Evolutionary conservation across 2,888 invertebrate species (phyloP).

Genomic region (Hypomecis atomaria): DNA sequence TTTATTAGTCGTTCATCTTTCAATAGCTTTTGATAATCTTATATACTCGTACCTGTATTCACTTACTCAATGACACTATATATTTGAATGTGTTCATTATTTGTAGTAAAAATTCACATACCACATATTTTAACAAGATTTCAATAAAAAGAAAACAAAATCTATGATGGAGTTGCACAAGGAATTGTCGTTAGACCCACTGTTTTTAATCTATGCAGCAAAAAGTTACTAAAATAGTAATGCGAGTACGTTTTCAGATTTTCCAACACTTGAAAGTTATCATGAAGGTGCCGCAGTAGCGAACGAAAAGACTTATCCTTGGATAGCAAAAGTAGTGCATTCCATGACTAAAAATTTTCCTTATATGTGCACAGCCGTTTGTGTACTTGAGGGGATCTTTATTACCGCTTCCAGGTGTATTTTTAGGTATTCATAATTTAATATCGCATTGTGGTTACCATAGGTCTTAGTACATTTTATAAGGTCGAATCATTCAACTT

Average conservation of each 20-base stretch:
- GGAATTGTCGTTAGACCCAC: neutral
- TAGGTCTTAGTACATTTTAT: too few species aligned
- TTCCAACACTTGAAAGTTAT: slow-evolving; percentile 53
- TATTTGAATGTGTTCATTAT: too few species aligned
- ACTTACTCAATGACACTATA: too few species aligned
- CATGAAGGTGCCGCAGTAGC: slow-evolving; percentile 48
- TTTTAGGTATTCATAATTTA: slow-evolving; percentile 44
- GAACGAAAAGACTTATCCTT: slow-evolving; percentile 51
- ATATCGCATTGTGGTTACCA: too few species aligned
- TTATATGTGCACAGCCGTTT: slow-evolving; percentile 63
- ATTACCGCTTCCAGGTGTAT: slow-evolving; percentile 67
- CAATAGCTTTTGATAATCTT: neutral
- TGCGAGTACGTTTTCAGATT: slow-evolving; percentile 48
- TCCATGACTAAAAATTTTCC: slow-evolving; percentile 49
- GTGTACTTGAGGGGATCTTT: slow-evolving; percentile 60
- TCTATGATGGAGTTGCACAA: slow-evolving; percentile 4
- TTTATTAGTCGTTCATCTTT: neutral
- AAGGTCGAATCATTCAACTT: too few species aligned
- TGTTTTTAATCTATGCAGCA: neutral
- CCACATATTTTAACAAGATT: too few species aligned
- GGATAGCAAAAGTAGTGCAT: slow-evolving; percentile 67
- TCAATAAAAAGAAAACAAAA: too few species aligned
- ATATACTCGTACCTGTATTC: too few species aligned
- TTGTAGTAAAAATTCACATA: too few species aligned
- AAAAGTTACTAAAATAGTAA: neutral